A percentile compares a stretch with the other conserved stretches of the same genome.
These are phyloP conservation scores for Calliphora vicina DNA, from an alignment of 1,140 invertebrate species.

Conservation along the genomic window DNA sequence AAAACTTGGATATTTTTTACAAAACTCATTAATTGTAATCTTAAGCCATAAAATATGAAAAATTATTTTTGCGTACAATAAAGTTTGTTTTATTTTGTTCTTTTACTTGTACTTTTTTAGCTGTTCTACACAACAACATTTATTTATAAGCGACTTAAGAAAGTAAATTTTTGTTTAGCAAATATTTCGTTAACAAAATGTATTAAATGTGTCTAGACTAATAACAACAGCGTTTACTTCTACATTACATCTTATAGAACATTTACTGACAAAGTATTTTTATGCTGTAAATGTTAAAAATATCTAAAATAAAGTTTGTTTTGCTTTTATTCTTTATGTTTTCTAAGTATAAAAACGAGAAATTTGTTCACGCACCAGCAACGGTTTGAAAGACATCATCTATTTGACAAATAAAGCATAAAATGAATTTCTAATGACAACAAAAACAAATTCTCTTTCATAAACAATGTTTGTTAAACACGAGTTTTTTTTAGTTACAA, in stretches of 20 bases:
- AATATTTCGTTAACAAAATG: not conserved
- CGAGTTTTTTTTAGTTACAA: no score
- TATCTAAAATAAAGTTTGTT: not conserved
- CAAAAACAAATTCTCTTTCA: no score
- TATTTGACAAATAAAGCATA: no score
- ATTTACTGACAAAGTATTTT: no score
- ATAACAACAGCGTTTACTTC: not conserved
- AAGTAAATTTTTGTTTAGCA: not conserved
- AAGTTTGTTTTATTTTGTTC: not conserved
- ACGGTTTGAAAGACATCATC: not conserved
- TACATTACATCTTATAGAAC: no score
- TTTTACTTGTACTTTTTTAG: no score
- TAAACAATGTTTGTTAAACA: no score
- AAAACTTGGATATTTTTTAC: not conserved
- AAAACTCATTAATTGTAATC: not conserved
- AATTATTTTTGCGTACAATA: not conserved
- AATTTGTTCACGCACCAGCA: not conserved
- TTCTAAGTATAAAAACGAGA: not conserved
- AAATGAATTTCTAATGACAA: no score
- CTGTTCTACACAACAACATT: not conserved
- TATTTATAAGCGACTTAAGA: not conserved
- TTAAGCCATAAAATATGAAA: not conserved
- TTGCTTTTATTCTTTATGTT: not conserved
- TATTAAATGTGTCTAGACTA: not conserved
- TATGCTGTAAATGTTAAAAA: not conserved